Evolutionary conservation across 1,140 invertebrate species (phyloP), one percentile per base, ranked within the genome.

Genomic region (Potamilus streckersoni): DNA sequence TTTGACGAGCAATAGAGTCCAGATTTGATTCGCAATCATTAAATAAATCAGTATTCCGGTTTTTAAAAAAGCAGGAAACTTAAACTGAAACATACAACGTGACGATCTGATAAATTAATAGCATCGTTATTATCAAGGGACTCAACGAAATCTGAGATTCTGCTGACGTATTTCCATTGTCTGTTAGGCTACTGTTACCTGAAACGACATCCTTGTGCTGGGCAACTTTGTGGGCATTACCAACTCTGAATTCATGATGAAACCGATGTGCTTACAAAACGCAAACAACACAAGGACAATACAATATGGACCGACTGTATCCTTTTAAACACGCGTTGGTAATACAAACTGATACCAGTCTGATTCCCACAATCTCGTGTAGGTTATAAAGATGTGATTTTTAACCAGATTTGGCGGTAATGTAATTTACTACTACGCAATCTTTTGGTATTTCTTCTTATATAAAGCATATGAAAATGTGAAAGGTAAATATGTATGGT

Each of bases 61-160:
- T 31, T 67, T 19, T 31, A 15, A 15, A 1, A 38, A 58, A 38
- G 20, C 31, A 14, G 56, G 19, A 19, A 20, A 61, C 8, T 59
- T 19, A 71, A 19, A 31, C 69, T 61, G 27, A 71, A 71, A 17
- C 23, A 6, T 27, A 71, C 27, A 61, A 5, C 60, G 61, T 59
- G 60, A 19, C 60, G 69, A 61, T 71, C 69, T 19, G 69, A 71
- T 62, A 61, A 61, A 61, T 20, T 71, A 71, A 60, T 71, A 17
- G 58, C 57, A 14, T 71, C 69, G 0, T 19, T 31, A 15, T 23
- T 49, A 19, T 71, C 57, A 71, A 71, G 62, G 6, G 57, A 60
- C 13, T 61, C 27, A 38, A 71, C 23, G 15, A 38, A 23, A 38
- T 31, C 5, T 12, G 27, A 62, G 15, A 23, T 49, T 19, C 20